Evolutionary conservation across 2,797 vertebrate genomes (phyloP).

Genomic region (Ctenopoma multispine): DNA sequence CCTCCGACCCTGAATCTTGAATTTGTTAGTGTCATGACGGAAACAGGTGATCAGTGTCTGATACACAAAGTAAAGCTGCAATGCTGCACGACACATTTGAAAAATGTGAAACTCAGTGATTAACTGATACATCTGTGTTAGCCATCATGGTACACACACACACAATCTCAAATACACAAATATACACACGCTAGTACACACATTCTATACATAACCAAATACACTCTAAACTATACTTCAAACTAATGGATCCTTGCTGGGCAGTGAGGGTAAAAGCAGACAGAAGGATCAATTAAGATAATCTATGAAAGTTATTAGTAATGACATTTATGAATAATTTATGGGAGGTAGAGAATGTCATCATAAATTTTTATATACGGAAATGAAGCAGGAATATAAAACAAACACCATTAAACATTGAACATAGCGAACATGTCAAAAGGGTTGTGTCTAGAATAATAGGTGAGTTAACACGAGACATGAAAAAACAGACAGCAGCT

Average conservation of each 20-base stretch:
- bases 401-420: slow-evolving; percentile 90
- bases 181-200: not conserved
- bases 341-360: slow-evolving; percentile 87
- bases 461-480: slow-evolving; percentile 52
- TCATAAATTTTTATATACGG: slow-evolving; percentile 88
- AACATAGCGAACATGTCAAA: slow-evolving; percentile 80
- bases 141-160: slow-evolving; percentile 14
- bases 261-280: slow-evolving; percentile 79
- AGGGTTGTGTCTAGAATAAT: slow-evolving; percentile 74
- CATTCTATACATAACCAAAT: slow-evolving; percentile 45
- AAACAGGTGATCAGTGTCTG: slow-evolving; percentile 25
- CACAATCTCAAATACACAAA: not conserved
- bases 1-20: not conserved
- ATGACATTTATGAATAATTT: slow-evolving; percentile 91
- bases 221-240: slow-evolving; percentile 39
- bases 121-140: slow-evolving; percentile 22
- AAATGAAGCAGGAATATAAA: slow-evolving; percentile 89
- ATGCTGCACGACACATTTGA: slow-evolving; percentile 5
- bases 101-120: not conserved
- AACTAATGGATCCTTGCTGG: slow-evolving; percentile 74
- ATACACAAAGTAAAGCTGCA: slow-evolving; percentile 21
- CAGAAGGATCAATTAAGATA: slow-evolving; percentile 88
- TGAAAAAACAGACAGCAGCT: slow-evolving; percentile 51
- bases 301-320: slow-evolving; percentile 89
- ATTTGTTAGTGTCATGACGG: no score